These are phyloP conservation scores for Zaprionus ghesquierei DNA, from an alignment of 1,140 invertebrate species.

Conservation along the genomic window DNA sequence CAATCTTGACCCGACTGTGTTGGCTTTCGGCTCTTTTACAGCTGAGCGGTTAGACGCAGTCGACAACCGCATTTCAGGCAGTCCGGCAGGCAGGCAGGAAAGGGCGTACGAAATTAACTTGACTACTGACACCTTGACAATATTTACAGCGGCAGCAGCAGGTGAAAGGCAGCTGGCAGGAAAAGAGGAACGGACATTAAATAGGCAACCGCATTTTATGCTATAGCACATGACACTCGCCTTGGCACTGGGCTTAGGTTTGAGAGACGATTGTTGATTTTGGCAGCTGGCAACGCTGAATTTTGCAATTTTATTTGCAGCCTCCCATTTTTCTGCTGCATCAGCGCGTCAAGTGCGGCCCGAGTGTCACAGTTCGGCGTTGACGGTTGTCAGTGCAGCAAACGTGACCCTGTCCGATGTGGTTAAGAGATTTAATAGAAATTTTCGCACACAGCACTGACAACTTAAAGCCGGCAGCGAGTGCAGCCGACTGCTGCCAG, in stretches of 20 bases:
- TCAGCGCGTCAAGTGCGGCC: slow-evolving; percentile 35
- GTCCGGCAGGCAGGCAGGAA: neutral
- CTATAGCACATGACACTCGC: neutral
- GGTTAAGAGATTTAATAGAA: slow-evolving; percentile 62
- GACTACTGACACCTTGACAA: slow-evolving; percentile 79
- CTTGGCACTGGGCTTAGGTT: neutral
- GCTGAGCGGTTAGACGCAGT: slow-evolving; percentile 65
- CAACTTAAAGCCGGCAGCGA: slow-evolving; percentile 5
- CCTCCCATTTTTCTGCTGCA: slow-evolving; percentile 67
- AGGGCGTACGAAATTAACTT: slow-evolving; percentile 69
- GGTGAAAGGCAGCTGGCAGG: neutral
- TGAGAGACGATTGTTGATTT: slow-evolving; percentile 62
- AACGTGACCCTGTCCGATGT: slow-evolving; percentile 73
- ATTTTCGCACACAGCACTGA: neutral
- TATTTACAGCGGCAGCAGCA: slow-evolving; percentile 46
- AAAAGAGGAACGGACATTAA: slow-evolving; percentile 35
- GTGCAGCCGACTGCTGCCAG: slow-evolving; percentile 6
- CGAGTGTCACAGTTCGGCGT: slow-evolving; percentile 57
- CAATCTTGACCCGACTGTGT: slow-evolving; percentile 24
- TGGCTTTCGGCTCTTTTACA: slow-evolving; percentile 74
- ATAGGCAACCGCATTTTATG: slow-evolving; percentile 11
- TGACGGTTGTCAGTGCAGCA: slow-evolving; percentile 55
- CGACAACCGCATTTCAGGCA: slow-evolving; percentile 55
- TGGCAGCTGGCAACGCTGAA: slow-evolving; percentile 64
- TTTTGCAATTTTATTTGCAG: slow-evolving; percentile 77